A percentile compares a stretch with the other conserved stretches of the same genome.
phyloP scores from a whole-genome alignment of 2,797 vertebrate genomes.

The Cryptoblepharus egeriae region DNA sequence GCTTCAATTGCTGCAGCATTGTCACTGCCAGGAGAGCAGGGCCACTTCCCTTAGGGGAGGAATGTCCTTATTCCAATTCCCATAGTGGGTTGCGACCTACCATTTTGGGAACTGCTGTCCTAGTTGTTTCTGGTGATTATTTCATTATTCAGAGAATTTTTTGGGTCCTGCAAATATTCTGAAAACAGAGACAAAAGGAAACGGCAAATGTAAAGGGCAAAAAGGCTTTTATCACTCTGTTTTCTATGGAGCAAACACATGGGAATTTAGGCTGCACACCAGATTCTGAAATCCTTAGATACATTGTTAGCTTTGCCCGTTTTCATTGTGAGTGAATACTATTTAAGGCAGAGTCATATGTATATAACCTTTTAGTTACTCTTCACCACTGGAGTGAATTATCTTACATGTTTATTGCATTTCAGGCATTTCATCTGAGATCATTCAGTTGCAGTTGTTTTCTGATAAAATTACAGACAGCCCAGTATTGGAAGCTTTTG shows the following conservation, averaged over 20 bases:
- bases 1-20: no score
- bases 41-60: no score
- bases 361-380: not conserved
- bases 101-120: no score
- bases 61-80: no score
- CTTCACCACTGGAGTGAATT: constrained; percentile 1
- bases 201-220: not conserved
- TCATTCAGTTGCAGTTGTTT: not conserved
- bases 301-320: not conserved
- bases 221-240: not conserved
- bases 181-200: not conserved
- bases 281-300: not conserved
- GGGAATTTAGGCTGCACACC: not conserved
- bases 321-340: not conserved
- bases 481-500: no score
- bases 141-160: not conserved
- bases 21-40: no score
- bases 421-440: not conserved
- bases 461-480: no score
- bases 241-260: not conserved
- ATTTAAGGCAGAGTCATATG: not conserved
- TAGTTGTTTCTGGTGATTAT: not conserved
- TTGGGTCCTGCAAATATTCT: not conserved
- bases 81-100: no score
- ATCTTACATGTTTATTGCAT: not conserved